A percentile compares a stretch with the other conserved stretches of the same genome.
Evolutionary conservation across 2,888 invertebrate species (phyloP).

Genomic region (Polydrusus tereticollis): DNA sequence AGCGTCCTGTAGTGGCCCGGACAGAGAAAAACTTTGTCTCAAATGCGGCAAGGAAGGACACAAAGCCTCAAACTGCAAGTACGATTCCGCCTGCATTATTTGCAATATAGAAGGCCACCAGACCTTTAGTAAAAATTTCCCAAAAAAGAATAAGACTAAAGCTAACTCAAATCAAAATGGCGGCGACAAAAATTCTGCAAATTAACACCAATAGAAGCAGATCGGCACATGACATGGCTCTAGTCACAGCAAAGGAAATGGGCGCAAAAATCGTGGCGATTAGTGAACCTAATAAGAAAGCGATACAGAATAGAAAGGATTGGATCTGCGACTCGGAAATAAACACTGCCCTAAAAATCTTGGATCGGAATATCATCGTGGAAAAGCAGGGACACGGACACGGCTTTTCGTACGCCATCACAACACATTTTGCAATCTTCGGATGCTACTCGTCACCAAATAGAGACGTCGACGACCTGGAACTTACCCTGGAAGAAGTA

Average conservation of each 20-base stretch:
- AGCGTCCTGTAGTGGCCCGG: constrained; percentile 42
- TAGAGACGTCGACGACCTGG: constrained; percentile 18
- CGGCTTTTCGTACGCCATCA: neutral
- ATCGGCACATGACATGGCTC: constrained; percentile 15
- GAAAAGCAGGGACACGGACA: neutral
- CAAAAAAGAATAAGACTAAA: neutral
- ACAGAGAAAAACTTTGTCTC: constrained; percentile 41
- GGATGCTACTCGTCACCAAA: constrained; percentile 16
- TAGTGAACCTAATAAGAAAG: neutral
- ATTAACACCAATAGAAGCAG: constrained; percentile 31
- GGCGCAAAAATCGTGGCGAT: neutral
- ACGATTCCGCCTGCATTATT: constrained; percentile 37
- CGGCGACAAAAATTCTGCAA: constrained; percentile 16
- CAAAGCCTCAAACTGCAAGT: constrained; percentile 39
- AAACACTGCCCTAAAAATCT: neutral
- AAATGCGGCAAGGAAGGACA: constrained; percentile 46
- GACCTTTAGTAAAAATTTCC: constrained; percentile 1
- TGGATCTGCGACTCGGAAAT: neutral
- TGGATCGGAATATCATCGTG: neutral
- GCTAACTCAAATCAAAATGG: neutral
- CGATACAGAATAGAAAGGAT: neutral
- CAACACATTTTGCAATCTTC: neutral
- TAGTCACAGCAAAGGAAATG: constrained; percentile 19
- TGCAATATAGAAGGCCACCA: constrained; percentile 42
- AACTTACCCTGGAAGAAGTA: constrained; percentile 2